A percentile compares a stretch with the other conserved stretches of the same genome.
phyloP scores from a whole-genome alignment of 1,140 invertebrate species.

The Microplitis mediator region DNA sequence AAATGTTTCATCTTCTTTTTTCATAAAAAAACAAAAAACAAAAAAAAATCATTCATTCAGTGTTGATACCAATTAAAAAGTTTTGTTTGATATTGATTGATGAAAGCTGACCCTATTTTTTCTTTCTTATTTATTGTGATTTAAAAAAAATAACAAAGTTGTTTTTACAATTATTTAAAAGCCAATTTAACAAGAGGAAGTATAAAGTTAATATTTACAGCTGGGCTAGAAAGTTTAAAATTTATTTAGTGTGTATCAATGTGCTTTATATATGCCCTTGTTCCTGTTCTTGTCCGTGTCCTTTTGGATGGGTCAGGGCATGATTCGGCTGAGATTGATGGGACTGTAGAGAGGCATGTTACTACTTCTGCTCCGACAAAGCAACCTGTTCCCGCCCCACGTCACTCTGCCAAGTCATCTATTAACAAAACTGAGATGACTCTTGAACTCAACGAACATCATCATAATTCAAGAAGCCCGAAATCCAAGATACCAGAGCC shows the following conservation, averaged over 20 bases:
- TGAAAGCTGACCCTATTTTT: not conserved
- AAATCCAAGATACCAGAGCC: slow-evolving; percentile 40
- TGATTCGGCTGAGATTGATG: slow-evolving; percentile 63
- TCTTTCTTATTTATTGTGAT: not conserved
- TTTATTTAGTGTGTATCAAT: slow-evolving; percentile 62
- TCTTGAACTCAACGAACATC: slow-evolving; percentile 49
- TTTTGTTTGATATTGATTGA: slow-evolving; percentile 23
- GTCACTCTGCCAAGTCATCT: slow-evolving; percentile 48
- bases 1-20: slow-evolving; percentile 42
- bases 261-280: slow-evolving; percentile 61
- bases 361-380: slow-evolving; percentile 56
- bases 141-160: not conserved
- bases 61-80: slow-evolving; percentile 53
- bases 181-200: slow-evolving; percentile 2
- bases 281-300: slow-evolving; percentile 62
- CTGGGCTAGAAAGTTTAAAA: slow-evolving; percentile 52
- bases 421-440: slow-evolving; percentile 50
- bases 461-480: slow-evolving; percentile 30
- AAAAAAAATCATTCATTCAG: slow-evolving; percentile 44
- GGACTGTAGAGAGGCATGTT: slow-evolving; percentile 62
- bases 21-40: slow-evolving; percentile 14
- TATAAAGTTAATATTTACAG: slow-evolving; percentile 37
- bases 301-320: slow-evolving; percentile 63
- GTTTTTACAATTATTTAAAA: not conserved
- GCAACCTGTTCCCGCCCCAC: slow-evolving; percentile 58